Evolutionary conservation across 2,113 vertebrate genomes (phyloP), one percentile per base, ranked within the genome.

Genomic region (Herpetotheres cachinnans): DNA sequence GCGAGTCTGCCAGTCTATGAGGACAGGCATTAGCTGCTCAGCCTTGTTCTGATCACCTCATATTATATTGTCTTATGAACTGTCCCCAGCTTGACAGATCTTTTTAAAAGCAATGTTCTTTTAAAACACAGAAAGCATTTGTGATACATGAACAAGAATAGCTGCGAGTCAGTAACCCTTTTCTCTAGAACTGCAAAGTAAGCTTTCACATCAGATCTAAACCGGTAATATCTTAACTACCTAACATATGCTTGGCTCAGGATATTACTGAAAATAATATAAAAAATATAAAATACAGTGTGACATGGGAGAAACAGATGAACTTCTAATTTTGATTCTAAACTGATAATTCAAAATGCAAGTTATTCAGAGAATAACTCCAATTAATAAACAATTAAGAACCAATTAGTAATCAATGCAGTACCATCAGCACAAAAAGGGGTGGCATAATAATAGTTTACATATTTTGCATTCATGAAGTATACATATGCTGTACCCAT

Each of bases 401-500:
- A 72, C 78, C 19, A 54, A 77, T 95, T 67, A 82, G 26, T 42
- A 86, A 95, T 94, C 90, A 96, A 88, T 52, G 26, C 70, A 86
- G 9, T 83, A 62, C 54, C 21, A 84, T 47, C 86, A 95, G 46
- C 73, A 93, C n/a, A 86, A 94, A 94, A 92, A 89, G 24, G 42
- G 78, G 49, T 65, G 62, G 67, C 69, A 94, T 82, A 93, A 95
- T 96, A 87, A 58, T 96, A 84, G 88, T 93, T 88, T 89, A 76
- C 80, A 87, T 96, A 96, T 97, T 96, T 96, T 93, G n/a, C 85
- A 71, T 95, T 96, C 77, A 44, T 58, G 92, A 81, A 92, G 87
- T 52, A 54, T 89, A 90, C 97, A 97, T 95, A 96, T 97, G 97
- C 95, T 95, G 30, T 95, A 86, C 94, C 94, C 95, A 91, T 94